phyloP scores from a whole-genome alignment of 2,113 vertebrate genomes.

The Synodontis membranacea region DNA sequence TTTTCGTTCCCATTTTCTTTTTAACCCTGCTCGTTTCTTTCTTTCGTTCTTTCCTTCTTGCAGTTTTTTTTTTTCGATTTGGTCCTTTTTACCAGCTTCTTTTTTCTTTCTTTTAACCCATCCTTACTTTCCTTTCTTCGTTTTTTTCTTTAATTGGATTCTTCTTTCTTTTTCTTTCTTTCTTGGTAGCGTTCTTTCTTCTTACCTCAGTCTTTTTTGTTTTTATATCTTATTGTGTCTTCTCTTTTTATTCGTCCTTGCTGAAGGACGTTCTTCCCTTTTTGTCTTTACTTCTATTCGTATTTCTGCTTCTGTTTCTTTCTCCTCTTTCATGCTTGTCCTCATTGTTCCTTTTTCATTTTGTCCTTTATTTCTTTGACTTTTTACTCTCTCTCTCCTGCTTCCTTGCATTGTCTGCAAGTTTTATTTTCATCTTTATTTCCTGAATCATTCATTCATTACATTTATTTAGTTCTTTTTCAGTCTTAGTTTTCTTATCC shows the following conservation, averaged over 20 bases:
- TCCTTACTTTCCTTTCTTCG: background rate
- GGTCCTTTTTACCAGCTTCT: background rate
- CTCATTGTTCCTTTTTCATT: background rate
- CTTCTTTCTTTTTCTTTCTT: background rate
- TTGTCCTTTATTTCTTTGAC: background rate
- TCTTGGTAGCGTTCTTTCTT: background rate
- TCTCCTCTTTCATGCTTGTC: background rate
- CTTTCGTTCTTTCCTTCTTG: background rate
- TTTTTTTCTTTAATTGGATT: background rate
- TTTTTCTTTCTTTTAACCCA: background rate
- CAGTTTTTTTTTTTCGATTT: background rate
- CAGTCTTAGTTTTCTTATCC: too few relatives aligned
- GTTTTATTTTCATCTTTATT: background rate
- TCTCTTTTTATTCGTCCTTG: background rate
- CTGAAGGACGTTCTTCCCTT: background rate
- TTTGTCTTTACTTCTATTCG: background rate
- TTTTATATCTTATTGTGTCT: too few relatives aligned
- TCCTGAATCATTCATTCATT: background rate
- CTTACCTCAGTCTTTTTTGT: background rate
- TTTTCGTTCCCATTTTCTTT: background rate
- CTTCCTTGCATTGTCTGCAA: background rate
- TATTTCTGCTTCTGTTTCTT: background rate
- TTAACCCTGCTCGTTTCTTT: background rate
- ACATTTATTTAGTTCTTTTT: too few relatives aligned
- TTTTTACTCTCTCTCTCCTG: background rate